Evolutionary conservation across 2,888 invertebrate genomes (phyloP), one percentile per base, ranked within the genome.

Genomic region (Sylvicola cinctus): DNA sequence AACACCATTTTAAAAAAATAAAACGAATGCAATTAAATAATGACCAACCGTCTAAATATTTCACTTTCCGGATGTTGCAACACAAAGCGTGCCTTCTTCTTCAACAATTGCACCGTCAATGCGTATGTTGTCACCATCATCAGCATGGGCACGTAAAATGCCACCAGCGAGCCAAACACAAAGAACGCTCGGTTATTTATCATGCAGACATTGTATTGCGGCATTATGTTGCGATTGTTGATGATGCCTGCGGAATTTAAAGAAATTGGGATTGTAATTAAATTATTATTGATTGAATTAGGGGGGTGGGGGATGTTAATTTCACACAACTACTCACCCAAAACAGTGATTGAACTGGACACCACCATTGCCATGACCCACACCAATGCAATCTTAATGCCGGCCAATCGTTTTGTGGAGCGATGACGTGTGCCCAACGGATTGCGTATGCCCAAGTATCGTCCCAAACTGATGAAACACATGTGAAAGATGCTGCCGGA

Each of bases 401-500:
- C 69, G 11, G 84, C 80, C 42, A 84, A 66, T 30, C 78, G 66
- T 49, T 80, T 81, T 4, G 87, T 85, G 36, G 79, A 78, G 48
- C 76, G 78, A 52, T 85, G 80, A 3, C 84, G 63, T 32, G 83
- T 83, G 49, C 76, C 79, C 51, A 93, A 60, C 0, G 93, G 93
- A 54, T 84, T 84, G 34, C 87, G 66, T 49, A 87, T 85, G 38
- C 87, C 88, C 46, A 88, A 61, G 58, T 81, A 91, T 41, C 91
- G 66, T 43, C 83, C 83, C 38, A 85, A 57, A 34, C 81, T 79
- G 46, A 85, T 83, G 55, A 80, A 81, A 49, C 91, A 90, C 71
- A 93, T 80, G 62, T 93, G 93, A 66, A 91, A 75, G 52, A 93
- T 93, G 54, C 87, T 87, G 5, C 90, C 81, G 0, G 91, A 91